Base-by-base conservation (phyloP, 2,797 vertebrate species). In the Poeciliopsis infans region DNA sequence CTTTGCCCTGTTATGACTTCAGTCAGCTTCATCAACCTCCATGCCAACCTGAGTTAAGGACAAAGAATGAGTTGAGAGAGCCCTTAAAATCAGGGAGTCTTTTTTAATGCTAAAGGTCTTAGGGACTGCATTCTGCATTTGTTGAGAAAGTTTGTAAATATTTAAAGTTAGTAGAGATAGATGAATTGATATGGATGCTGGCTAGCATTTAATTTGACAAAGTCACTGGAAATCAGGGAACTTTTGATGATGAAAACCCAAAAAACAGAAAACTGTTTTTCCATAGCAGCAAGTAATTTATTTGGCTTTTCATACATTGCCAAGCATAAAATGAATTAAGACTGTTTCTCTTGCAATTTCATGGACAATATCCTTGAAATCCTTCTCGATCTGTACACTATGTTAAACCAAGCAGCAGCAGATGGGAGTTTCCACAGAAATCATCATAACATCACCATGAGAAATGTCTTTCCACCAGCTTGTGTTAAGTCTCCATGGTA, bases 111-210 rank as follows among this genome's bases (percentile, higher is more conserved):
- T 8, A n/a, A 84, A 74, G 68, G 79, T 69, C 74, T 80, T 47
- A 61, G 31, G 81, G 36, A 25, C 66, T 57, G 13, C 31, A 15
- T 47, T 49, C n/a, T 5, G 31, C 64, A 12, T n/a, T 75, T 36
- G 7, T 59, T 75, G 69, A 25, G 61, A 72, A 64, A 77, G 16
- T 68, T 80, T 74, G 85, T 87, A 80, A 74, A 90, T 87, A 84
- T 88, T 80, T 71, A 75, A 79, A 39, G 36, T 47, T 1, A 10
- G 1, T 3, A 20, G 61, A 79, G 45, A 75, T 16, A 1, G 70
- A 46, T n/a, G 5, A 33, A 6, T 55, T 75, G 18, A 1, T 55
- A 77, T 23, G 1, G 69, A 45, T n/a, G 6, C n/a, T 3, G 78
- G 43, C n/a, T 2, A 12, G 8, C 16, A 20, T 68, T 74, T 31